Evolutionary conservation across 2,888 invertebrate species (phyloP).

Genomic region (Caenorhabditis parvicauda): DNA sequence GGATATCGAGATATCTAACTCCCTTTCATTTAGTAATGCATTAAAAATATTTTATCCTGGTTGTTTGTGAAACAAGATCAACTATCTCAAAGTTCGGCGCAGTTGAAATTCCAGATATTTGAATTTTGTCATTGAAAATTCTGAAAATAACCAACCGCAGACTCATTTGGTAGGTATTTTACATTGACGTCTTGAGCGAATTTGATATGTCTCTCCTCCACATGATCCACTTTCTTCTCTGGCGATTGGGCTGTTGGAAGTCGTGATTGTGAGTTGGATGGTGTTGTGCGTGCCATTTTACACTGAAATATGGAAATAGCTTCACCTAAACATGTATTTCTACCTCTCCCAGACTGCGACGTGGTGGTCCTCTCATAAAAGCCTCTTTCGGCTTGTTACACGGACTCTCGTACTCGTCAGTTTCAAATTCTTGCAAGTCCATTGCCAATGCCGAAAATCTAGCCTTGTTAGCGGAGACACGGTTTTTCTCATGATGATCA

Average conservation of each 20-base stretch:
- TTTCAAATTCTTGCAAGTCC: constrained; percentile 19
- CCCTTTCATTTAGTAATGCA: too few species aligned
- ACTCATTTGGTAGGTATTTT: constrained; percentile 25
- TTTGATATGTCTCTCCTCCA: constrained; percentile 23
- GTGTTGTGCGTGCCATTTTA: background rate
- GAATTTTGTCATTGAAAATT: too few species aligned
- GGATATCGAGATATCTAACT: too few species aligned
- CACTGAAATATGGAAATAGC: too few species aligned
- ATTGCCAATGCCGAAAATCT: too few species aligned
- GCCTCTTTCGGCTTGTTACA: constrained; percentile 36
- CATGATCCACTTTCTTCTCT: background rate
- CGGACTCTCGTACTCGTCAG: constrained; percentile 12
- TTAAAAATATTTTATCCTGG: too few species aligned
- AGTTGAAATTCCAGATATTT: too few species aligned
- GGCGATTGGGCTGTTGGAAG: background rate
- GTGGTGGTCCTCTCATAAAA: constrained; percentile 37
- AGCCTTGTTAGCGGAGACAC: too few species aligned
- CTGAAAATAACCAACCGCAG: constrained; percentile 5
- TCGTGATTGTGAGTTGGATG: background rate
- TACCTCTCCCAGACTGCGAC: constrained; percentile 39
- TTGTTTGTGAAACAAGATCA: too few species aligned
- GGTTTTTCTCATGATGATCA: too few species aligned
- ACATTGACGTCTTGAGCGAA: constrained; percentile 32
- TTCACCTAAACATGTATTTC: too few species aligned
- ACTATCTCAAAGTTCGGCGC: too few species aligned